phyloP scores from a whole-genome alignment of 30 jellyfish, hydroid and myxozoan genomes.

The Cassiopea xamachana region DNA sequence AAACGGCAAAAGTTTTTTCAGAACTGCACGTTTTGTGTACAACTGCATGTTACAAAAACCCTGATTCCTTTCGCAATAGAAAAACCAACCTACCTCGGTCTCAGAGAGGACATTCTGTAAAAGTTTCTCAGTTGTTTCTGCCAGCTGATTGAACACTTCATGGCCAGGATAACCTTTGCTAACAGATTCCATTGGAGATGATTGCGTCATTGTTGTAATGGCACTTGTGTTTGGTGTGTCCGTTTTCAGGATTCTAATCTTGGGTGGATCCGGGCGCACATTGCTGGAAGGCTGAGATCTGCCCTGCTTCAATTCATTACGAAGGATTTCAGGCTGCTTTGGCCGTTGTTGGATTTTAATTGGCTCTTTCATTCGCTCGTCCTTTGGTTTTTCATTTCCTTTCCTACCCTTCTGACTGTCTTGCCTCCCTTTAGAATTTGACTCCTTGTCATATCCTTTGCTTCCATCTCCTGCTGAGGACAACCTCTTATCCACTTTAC shows the following conservation, averaged over 20 bases:
- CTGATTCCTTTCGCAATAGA: too few species aligned
- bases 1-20: too few species aligned
- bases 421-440: slow-evolving; percentile 1
- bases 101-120: slow-evolving; percentile 93
- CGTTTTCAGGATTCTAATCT: slow-evolving; percentile 69
- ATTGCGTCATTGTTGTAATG: slow-evolving; percentile 64
- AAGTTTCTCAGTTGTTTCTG: slow-evolving; percentile 95
- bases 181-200: slow-evolving; percentile 73
- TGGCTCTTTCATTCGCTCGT: slow-evolving; percentile 68
- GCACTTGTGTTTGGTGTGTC: slow-evolving; percentile 69
- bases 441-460: slow-evolving; percentile 27
- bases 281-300: slow-evolving; percentile 8
- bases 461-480: not conserved
- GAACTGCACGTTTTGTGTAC: too few species aligned
- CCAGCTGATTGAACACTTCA: slow-evolving; percentile 81
- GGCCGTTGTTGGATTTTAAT: slow-evolving; percentile 76
- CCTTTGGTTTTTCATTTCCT: slow-evolving; percentile 18
- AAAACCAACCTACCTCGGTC: slow-evolving; percentile 76
- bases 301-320: slow-evolving; percentile 19
- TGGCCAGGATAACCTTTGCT: slow-evolving; percentile 68
- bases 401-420: slow-evolving; percentile 22
- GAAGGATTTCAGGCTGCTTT: slow-evolving; percentile 38
- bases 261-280: slow-evolving; percentile 73
- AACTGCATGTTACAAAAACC: too few species aligned
- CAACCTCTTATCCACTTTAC: not conserved